A percentile compares a stretch with the other conserved stretches of the same genome.
These are phyloP conservation scores for Cotesia chilonis DNA, from an alignment of 1,140 invertebrate genomes.

Conservation along the genomic window DNA sequence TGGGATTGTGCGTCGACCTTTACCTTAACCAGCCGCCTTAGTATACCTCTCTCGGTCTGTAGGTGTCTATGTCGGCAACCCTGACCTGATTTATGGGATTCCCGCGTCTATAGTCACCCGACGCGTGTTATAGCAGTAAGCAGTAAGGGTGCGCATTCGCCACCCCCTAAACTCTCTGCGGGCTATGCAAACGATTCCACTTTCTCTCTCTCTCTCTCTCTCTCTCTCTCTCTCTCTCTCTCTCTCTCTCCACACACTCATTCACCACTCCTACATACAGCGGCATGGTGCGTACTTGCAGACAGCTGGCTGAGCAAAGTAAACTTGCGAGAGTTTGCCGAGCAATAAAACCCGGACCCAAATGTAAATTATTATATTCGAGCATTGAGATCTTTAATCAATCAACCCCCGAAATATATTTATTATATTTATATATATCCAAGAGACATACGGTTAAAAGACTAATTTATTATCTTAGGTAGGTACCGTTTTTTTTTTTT, in stretches of 20 bases:
- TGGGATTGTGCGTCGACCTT: constrained; percentile 63
- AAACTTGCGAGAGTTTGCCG: constrained; percentile 27
- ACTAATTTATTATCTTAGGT: too few relatives aligned
- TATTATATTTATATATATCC: too few relatives aligned
- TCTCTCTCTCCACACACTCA: constrained; percentile 14
- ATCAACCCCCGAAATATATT: too few relatives aligned
- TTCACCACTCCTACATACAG: constrained; percentile 23
- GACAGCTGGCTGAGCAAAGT: constrained; percentile 59
- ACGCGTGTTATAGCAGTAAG: constrained; percentile 44
- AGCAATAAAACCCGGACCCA: neutral
- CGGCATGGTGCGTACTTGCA: constrained; percentile 32
- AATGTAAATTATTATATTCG: too few relatives aligned
- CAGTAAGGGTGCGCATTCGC: constrained; percentile 42
- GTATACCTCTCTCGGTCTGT: constrained; percentile 39
- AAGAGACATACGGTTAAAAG: too few relatives aligned
- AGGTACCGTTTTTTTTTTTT: too few relatives aligned
- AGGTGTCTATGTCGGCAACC: constrained; percentile 58
- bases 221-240: constrained; percentile 18
- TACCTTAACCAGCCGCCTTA: constrained; percentile 54
- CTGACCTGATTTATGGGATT: constrained; percentile 68
- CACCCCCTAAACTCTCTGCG: constrained; percentile 26
- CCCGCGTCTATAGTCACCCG: constrained; percentile 59
- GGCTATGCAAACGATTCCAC: neutral
- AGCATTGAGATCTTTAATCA: too few relatives aligned
- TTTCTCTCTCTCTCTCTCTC: constrained; percentile 18